A percentile compares a stretch with the other conserved stretches of the same genome.
Evolutionary conservation across 1,140 invertebrate genomes (phyloP).

Genomic region (Andricus grossulariae): DNA sequence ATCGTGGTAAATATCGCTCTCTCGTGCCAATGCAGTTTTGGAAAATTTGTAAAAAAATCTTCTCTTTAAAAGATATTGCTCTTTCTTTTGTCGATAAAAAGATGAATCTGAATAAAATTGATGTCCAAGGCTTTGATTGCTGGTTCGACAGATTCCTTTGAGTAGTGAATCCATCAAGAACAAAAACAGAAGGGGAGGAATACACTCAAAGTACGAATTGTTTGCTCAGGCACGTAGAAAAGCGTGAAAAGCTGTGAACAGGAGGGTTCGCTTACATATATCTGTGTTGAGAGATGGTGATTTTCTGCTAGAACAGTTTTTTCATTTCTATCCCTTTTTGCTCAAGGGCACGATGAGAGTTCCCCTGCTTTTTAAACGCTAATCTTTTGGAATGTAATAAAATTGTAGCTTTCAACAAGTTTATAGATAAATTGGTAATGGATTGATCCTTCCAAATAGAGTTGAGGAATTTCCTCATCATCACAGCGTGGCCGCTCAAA

Average conservation of each 20-base stretch:
- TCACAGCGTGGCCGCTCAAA: too few relatives aligned
- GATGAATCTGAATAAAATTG: background rate
- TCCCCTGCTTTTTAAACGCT: background rate
- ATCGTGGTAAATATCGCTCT: background rate
- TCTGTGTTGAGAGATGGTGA: constrained; percentile 8
- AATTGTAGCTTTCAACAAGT: background rate
- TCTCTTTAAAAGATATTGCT: too few relatives aligned
- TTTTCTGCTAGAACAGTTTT: constrained; percentile 15
- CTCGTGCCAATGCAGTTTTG: too few relatives aligned
- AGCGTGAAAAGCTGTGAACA: constrained; percentile 10
- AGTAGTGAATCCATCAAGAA: background rate
- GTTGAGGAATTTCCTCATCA: background rate
- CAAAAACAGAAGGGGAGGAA: background rate
- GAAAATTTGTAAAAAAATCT: too few relatives aligned
- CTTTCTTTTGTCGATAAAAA: background rate
- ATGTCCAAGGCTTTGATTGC: background rate
- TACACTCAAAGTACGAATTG: constrained; percentile 1
- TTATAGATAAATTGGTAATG: background rate
- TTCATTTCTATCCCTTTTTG: constrained; percentile 15
- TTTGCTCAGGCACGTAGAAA: constrained; percentile 28
- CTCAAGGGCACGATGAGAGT: constrained; percentile 4
- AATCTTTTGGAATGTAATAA: background rate
- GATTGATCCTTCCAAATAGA: background rate
- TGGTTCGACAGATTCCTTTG: background rate
- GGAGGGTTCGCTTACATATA: constrained; percentile 3